Percentiles rank a stretch among this genome's conserved stretches.
Conservation (phyloP, 2,797 vertebrate species). For the Clarias fuscus region DNA sequence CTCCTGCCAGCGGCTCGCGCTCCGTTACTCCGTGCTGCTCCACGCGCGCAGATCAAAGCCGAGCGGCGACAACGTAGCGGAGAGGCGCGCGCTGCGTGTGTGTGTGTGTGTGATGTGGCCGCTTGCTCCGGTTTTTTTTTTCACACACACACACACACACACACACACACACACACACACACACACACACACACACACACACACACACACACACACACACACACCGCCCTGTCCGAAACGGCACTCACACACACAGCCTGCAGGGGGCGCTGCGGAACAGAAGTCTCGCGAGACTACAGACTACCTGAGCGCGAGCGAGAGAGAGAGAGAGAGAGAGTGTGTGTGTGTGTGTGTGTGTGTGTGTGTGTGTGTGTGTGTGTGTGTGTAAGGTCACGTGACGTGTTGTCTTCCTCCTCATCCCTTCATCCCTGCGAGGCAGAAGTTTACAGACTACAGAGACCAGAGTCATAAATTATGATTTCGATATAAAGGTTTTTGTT, state of each 20-base stretch:
- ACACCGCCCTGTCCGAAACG: not conserved
- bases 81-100: too few species aligned
- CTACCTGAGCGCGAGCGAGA: not conserved
- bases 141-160: slow-evolving; percentile 19
- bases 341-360: too few species aligned
- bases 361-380: too few species aligned
- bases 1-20: not conserved
- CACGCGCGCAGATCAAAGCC: not conserved
- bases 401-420: too few species aligned
- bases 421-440: not conserved
- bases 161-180: not conserved
- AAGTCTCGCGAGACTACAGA: slow-evolving; percentile 18
- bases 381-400: not conserved
- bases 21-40: not conserved
- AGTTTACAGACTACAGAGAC: not conserved
- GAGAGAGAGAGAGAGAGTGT: too few species aligned
- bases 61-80: not conserved
- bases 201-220: slow-evolving; percentile 2
- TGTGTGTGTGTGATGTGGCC: slow-evolving; percentile 33
- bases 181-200: not conserved
- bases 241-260: not conserved
- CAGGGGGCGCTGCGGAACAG: slow-evolving; percentile 6
- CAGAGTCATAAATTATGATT: too few species aligned
- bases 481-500: not conserved
- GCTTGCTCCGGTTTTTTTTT: slow-evolving; percentile 36